Evolutionary conservation across 1,140 invertebrate species (phyloP).

Genomic region (Protaetia brevitarsis): DNA sequence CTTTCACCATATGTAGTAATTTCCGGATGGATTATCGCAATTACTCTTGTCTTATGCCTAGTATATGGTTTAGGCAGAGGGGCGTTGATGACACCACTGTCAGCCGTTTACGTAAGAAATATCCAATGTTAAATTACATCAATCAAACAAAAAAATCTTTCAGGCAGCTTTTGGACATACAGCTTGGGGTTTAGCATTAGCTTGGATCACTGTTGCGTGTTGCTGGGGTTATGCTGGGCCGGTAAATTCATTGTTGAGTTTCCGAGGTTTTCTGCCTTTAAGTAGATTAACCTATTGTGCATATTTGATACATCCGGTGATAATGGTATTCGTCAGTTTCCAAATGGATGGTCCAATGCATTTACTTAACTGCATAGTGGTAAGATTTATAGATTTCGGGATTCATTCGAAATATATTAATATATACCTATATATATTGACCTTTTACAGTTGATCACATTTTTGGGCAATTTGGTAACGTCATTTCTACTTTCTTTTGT

Average conservation of each 20-base stretch:
- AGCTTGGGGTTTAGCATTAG: constrained; percentile 71
- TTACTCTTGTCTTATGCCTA: constrained; percentile 60
- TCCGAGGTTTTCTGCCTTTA: constrained; percentile 76
- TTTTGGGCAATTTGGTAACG: constrained; percentile 74
- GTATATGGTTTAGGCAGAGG: constrained; percentile 75
- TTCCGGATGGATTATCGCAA: constrained; percentile 60
- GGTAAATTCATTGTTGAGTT: constrained; percentile 73
- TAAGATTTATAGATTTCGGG: constrained; percentile 46
- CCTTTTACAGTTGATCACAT: constrained; percentile 65
- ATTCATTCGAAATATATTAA: no score
- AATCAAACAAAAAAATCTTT: constrained; percentile 28
- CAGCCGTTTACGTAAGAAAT: constrained; percentile 62
- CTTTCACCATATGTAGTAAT: constrained; percentile 59
- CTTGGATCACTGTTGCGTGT: constrained; percentile 80
- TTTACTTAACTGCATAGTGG: constrained; percentile 68
- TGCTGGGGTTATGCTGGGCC: constrained; percentile 71
- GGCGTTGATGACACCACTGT: constrained; percentile 62
- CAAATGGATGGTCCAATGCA: constrained; percentile 75
- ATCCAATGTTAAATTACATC: neutral
- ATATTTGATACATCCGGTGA: constrained; percentile 84
- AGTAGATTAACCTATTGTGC: constrained; percentile 86
- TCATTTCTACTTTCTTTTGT: constrained; percentile 74
- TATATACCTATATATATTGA: constrained; percentile 22
- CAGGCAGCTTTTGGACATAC: constrained; percentile 60
- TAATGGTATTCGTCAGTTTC: constrained; percentile 75